Percentiles rank a stretch among this genome's conserved stretches.
These are phyloP conservation scores for Pseudomugil gertrudae DNA, from an alignment of 2,797 vertebrate species.

Conservation along the genomic window DNA sequence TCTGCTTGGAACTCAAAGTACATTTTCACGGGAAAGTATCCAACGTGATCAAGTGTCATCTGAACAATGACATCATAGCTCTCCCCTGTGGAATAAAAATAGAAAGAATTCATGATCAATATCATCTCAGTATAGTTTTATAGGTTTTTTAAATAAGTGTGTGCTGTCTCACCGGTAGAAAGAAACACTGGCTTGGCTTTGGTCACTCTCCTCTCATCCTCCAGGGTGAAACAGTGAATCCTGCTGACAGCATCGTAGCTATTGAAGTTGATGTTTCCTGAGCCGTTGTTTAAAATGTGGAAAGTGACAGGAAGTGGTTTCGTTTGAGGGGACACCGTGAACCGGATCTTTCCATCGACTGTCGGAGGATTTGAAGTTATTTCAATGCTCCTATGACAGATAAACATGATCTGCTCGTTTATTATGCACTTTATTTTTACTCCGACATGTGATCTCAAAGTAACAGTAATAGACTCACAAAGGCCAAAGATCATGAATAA, in stretches of 20 bases:
- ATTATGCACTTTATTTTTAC: not conserved
- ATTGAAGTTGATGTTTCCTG: constrained; percentile 76
- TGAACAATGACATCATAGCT: constrained; percentile 78
- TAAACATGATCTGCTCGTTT: not conserved
- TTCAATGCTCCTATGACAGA: constrained; percentile 82
- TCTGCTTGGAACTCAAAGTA: constrained; percentile 83
- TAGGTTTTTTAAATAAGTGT: too few species aligned
- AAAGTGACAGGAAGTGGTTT: constrained; percentile 60
- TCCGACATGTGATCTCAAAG: too few species aligned
- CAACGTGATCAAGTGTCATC: constrained; percentile 77
- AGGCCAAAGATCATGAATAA: too few species aligned
- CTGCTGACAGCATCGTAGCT: constrained; percentile 72
- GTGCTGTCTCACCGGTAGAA: constrained; percentile 80
- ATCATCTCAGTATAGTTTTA: too few species aligned
- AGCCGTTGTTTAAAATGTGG: constrained; percentile 80
- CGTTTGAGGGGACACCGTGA: constrained; percentile 38
- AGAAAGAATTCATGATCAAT: not conserved
- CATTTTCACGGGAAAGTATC: constrained; percentile 82
- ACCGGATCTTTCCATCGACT: constrained; percentile 69
- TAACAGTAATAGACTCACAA: not conserved
- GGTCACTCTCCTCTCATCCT: constrained; percentile 73
- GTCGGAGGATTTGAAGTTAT: constrained; percentile 73
- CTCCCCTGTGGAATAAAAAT: constrained; percentile 70
- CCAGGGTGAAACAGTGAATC: constrained; percentile 76
- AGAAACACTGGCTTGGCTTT: constrained; percentile 75